phyloP scores from a whole-genome alignment of 92 coral and sea anemone genomes.

The Palythoa grandiflora region DNA sequence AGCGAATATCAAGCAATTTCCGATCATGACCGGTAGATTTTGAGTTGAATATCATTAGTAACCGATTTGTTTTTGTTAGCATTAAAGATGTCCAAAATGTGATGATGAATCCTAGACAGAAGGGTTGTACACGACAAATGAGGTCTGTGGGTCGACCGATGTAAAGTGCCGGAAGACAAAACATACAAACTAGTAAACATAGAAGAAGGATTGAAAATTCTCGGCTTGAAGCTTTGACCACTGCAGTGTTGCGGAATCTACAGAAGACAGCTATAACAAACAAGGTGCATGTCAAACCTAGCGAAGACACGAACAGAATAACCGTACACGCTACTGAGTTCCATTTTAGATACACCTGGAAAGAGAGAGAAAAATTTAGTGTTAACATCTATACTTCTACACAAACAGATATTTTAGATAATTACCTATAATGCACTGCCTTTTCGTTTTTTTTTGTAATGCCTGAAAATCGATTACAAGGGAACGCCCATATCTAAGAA shows the following conservation, averaged over 20 bases:
- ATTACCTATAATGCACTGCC: no score
- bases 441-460: no score
- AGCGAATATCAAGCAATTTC: slow-evolving; percentile 70
- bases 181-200: slow-evolving; percentile 73
- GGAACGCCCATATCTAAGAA: no score
- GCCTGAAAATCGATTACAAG: no score
- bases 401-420: no score
- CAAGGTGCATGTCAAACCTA: slow-evolving; percentile 75
- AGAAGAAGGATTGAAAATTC: slow-evolving; percentile 86
- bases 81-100: slow-evolving; percentile 91
- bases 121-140: slow-evolving; percentile 79
- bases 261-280: slow-evolving; percentile 78
- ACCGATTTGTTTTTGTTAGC: slow-evolving; percentile 91
- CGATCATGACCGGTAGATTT: slow-evolving; percentile 70
- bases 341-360: slow-evolving; percentile 78
- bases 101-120: slow-evolving; percentile 80
- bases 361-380: not conserved
- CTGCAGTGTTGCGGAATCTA: slow-evolving; percentile 80
- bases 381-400: not conserved
- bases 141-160: slow-evolving; percentile 76
- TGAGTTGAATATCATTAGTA: slow-evolving; percentile 85
- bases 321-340: slow-evolving; percentile 62
- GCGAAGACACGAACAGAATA: slow-evolving; percentile 67
- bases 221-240: slow-evolving; percentile 94
- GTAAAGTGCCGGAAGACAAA: slow-evolving; percentile 73